These are phyloP conservation scores for Drosophila grimshawi DNA, from an alignment of 1,140 invertebrate genomes.

Conservation along the genomic window DNA sequence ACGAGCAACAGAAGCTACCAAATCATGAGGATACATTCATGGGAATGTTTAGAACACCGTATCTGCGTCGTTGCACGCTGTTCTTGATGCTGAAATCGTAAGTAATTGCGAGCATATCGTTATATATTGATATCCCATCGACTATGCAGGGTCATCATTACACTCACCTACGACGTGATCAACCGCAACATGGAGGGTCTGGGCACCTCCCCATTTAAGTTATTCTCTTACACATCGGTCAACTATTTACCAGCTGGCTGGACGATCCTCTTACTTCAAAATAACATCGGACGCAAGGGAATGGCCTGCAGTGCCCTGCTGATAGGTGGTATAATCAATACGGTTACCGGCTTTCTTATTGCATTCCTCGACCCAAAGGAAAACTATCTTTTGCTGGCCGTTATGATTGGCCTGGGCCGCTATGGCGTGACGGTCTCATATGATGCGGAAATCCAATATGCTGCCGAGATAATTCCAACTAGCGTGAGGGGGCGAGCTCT, in stretches of 20 bases:
- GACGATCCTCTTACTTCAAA: constrained; percentile 86
- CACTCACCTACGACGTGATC: constrained; percentile 87
- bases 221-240: constrained; percentile 86
- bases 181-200: constrained; percentile 87
- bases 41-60: constrained; percentile 85
- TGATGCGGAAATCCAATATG: constrained; percentile 87
- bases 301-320: constrained; percentile 86
- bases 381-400: constrained; percentile 62
- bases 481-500: constrained; percentile 86
- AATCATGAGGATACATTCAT: constrained; percentile 75
- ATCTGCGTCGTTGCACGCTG: constrained; percentile 85
- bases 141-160: constrained; percentile 86
- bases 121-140: background rate
- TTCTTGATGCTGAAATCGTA: constrained; percentile 87
- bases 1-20: constrained; percentile 23
- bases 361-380: constrained; percentile 53
- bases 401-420: constrained; percentile 85
- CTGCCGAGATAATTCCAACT: constrained; percentile 88
- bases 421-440: constrained; percentile 88
- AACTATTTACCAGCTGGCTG: constrained; percentile 86
- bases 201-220: constrained; percentile 85
- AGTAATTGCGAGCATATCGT: constrained; percentile 47
- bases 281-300: constrained; percentile 86
- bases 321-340: constrained; percentile 85
- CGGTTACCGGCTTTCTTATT: constrained; percentile 62